Evolutionary conservation across 2,797 vertebrate genomes (phyloP).

Genomic region (Craterocephalus amniculus): DNA sequence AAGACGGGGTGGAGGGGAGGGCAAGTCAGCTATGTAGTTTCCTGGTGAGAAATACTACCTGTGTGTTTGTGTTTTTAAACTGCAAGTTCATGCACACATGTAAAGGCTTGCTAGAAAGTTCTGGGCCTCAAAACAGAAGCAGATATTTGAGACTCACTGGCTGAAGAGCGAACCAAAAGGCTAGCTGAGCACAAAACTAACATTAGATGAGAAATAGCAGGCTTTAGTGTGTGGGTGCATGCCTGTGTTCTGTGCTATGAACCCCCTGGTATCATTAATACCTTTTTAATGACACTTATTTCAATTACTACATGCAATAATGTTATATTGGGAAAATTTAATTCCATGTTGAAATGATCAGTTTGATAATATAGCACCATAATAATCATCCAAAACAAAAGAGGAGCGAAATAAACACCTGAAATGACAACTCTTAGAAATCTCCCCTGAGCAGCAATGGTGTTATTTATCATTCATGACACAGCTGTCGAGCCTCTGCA

Average conservation of each 20-base stretch:
- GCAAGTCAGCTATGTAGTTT: slow-evolving; percentile 25
- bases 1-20: slow-evolving; percentile 23
- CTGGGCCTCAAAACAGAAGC: slow-evolving; percentile 19
- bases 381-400: slow-evolving; percentile 10
- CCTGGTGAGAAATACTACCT: slow-evolving; percentile 55
- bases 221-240: slow-evolving; percentile 2
- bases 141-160: slow-evolving; percentile 3
- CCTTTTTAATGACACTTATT: too few relatives aligned
- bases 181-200: background rate
- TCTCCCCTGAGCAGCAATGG: slow-evolving; percentile 26
- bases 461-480: slow-evolving; percentile 35
- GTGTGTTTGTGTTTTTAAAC: slow-evolving; percentile 46
- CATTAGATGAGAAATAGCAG: background rate
- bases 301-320: too few relatives aligned
- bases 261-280: background rate
- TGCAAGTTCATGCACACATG: slow-evolving; percentile 15
- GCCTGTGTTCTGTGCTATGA: background rate
- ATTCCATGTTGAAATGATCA: slow-evolving; percentile 1
- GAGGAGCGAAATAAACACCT: background rate
- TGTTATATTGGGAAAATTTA: background rate
- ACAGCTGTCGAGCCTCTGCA: slow-evolving; percentile 48
- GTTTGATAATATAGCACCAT: background rate
- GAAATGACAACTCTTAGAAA: slow-evolving; percentile 17
- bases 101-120: slow-evolving; percentile 5
- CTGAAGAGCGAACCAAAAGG: slow-evolving; percentile 5